Percentiles rank a stretch among this genome's conserved stretches.
phyloP scores from a whole-genome alignment of 2,113 vertebrate genomes.

The Platycercus adscitus region DNA sequence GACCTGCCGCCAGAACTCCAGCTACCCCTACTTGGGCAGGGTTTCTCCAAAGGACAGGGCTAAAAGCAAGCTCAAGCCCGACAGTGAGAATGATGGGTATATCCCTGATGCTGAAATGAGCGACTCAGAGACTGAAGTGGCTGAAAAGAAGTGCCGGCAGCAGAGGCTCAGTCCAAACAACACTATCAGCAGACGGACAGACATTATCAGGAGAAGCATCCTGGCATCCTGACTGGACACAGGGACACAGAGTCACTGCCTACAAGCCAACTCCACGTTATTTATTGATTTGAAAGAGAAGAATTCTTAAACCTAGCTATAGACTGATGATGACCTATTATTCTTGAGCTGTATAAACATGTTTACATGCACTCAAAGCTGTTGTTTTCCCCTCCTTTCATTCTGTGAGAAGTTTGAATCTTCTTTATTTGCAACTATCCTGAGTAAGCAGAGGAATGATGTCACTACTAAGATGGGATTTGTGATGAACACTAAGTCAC shows the following conservation, averaged over 20 bases:
- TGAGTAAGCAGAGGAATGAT: slow-evolving; percentile 40
- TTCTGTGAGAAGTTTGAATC: slow-evolving; percentile 37
- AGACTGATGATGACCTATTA: neutral
- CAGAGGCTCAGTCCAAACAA: slow-evolving; percentile 82
- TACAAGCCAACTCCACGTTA: slow-evolving; percentile 7
- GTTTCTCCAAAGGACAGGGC: slow-evolving; percentile 74
- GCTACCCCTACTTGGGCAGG: slow-evolving; percentile 69
- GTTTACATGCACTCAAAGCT: slow-evolving; percentile 74
- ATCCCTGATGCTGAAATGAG: slow-evolving; percentile 77
- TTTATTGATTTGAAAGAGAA: neutral
- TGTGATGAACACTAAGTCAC: slow-evolving; percentile 36
- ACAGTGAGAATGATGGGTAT: slow-evolving; percentile 83
- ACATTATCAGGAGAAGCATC: slow-evolving; percentile 91
- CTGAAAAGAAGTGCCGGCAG: slow-evolving; percentile 84
- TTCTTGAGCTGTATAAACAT: slow-evolving; percentile 64
- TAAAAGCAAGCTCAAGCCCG: slow-evolving; percentile 77
- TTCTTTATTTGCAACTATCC: slow-evolving; percentile 51
- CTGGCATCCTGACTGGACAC: slow-evolving; percentile 86
- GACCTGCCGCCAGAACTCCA: slow-evolving; percentile 68
- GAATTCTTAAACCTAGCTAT: slow-evolving; percentile 6
- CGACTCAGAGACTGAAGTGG: slow-evolving; percentile 82
- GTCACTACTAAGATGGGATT: neutral
- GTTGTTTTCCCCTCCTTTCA: neutral
- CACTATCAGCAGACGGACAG: slow-evolving; percentile 81
- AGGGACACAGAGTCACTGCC: neutral